Conservation (phyloP, 1,140 invertebrate species). For the Orius insidiosus region DNA sequence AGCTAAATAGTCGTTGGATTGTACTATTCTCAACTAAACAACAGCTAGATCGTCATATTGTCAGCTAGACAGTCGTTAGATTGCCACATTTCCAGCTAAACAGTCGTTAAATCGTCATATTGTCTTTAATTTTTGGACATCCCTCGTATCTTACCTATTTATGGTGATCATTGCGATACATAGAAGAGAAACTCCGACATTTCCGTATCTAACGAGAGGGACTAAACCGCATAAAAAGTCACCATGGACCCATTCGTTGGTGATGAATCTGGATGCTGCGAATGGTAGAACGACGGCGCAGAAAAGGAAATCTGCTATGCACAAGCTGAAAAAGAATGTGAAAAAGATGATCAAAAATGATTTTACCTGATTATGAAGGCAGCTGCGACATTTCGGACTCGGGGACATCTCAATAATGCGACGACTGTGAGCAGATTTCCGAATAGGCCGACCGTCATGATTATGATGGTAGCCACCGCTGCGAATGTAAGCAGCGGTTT, state of each 20-base stretch:
- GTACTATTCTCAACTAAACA: no score
- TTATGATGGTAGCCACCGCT: conserved; percentile 54
- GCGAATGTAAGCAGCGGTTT: conserved; percentile 46
- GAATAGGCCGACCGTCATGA: conserved; percentile 60
- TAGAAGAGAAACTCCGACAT: conserved; percentile 70
- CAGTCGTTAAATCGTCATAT: no score
- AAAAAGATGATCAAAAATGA: conserved; percentile 8
- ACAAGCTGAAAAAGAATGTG: conserved; percentile 42
- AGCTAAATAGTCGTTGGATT: no score
- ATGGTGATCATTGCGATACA: conserved; percentile 76
- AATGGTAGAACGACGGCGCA: conserved; percentile 68
- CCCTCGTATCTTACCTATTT: conserved; percentile 40
- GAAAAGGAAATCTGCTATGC: conserved; percentile 71
- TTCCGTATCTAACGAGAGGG: conserved; percentile 67
- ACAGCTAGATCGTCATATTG: no score
- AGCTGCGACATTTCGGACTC: conserved; percentile 69
- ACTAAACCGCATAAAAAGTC: conserved; percentile 53
- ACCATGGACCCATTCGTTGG: conserved; percentile 56
- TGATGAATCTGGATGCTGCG: conserved; percentile 60
- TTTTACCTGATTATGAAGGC: conserved; percentile 73
- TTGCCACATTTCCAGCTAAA: no score
- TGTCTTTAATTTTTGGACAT: no score
- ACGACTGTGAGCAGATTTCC: conserved; percentile 73
- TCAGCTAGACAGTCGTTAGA: no score
- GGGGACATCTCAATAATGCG: conserved; percentile 60